phyloP scores from a whole-genome alignment of 2,797 vertebrate species.

The Acridotheres tristis region DNA sequence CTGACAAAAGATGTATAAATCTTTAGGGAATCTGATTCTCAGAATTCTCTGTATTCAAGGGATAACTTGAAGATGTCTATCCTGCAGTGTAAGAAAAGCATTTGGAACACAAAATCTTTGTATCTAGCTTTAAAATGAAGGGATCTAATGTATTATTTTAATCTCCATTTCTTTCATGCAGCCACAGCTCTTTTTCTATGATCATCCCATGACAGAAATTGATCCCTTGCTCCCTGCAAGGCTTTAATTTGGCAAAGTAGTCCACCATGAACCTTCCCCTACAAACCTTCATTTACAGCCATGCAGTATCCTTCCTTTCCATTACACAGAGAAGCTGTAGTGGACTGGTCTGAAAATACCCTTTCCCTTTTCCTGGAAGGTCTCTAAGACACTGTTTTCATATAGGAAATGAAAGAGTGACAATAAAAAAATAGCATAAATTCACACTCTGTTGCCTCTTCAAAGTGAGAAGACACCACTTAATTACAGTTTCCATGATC shows the following conservation, averaged over 20 bases:
- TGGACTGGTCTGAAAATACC: background rate
- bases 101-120: background rate
- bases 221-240: background rate
- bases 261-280: background rate
- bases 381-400: background rate
- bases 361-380: background rate
- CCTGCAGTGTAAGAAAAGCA: background rate
- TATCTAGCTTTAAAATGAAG: background rate
- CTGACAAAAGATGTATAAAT: background rate
- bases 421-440: slow-evolving; percentile 14
- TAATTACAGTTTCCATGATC: slow-evolving; percentile 10
- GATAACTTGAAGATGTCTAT: background rate
- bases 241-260: background rate
- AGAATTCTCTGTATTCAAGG: background rate
- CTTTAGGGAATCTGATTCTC: background rate
- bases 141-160: background rate
- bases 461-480: background rate
- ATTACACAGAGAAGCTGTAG: background rate
- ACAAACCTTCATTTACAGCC: background rate
- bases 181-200: background rate
- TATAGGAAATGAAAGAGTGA: background rate
- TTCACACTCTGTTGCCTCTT: background rate
- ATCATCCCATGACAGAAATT: background rate
- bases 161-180: background rate
- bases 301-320: background rate